Evolutionary conservation across 2,113 vertebrate species (phyloP), one percentile per base, ranked within the genome.

Genomic region (Willisornis vidua): DNA sequence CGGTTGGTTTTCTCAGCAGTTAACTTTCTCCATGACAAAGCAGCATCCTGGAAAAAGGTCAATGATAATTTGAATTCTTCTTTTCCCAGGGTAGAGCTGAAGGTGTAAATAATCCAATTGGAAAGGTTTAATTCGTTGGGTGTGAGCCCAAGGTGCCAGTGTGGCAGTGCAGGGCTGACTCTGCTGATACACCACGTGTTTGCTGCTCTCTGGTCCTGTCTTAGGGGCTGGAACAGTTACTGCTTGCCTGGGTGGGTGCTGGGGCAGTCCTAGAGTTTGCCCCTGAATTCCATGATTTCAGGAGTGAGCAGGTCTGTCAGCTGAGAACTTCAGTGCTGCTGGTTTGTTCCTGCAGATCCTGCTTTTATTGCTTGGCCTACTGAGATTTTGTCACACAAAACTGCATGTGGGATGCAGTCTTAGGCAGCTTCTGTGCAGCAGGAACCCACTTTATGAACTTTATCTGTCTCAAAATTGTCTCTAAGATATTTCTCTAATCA

Each of bases 201-300:
- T 14, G 19, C 19, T 45, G 33, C 10, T 26, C 4, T 74, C 31
- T 80, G 59, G 7, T 46, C 11, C 70, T 33, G 35, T 7, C 35
- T n/a, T 0, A 1, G 14, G 31, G 22, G 33, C n/a, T 79, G 66
- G 6, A 18, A 5, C 33, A 43, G 52, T 17, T 41, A 1, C 37
- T 43, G 19, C 12, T 9, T 14, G 26, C n/a, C 35, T 35, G 52
- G 19, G 3, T 62, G 31, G 17, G 1, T 58, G 49, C 35, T 46
- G 7, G 54, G 19, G 3, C 23, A 28, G 7, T 31, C 57, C 3
- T 0, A 63, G 5, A 3, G 6, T 55, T 55, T 91, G 35, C 49
- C 35, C 8, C 1, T 4, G 7, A 55, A 59, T 43, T 57, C n/a
- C 15, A 4, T 1, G 1, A 7, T 55, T 61, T 79, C 37, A 45